Conservation (phyloP, 1,140 invertebrate species). For the Acromyrmex echinatior region DNA sequence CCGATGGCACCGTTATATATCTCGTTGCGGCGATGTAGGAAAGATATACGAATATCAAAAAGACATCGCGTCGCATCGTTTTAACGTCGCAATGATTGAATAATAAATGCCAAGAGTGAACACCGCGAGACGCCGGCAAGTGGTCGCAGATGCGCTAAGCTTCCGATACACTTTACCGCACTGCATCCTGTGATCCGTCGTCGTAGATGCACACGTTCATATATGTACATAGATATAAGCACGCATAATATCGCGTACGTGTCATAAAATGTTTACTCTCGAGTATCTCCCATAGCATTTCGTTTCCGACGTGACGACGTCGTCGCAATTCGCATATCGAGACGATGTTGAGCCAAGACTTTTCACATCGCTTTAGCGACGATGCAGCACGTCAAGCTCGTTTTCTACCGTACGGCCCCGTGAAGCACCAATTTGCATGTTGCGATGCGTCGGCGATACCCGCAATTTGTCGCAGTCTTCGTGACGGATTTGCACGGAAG, state of each 20-base stretch:
- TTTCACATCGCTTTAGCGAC: neutral
- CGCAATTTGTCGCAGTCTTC: conserved; percentile 37
- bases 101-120: conserved; percentile 80
- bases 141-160: conserved; percentile 81
- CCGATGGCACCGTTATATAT: conserved; percentile 7
- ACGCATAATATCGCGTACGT: conserved; percentile 60
- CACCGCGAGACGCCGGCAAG: conserved; percentile 75
- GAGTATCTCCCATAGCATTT: conserved; percentile 57
- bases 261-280: conserved; percentile 64
- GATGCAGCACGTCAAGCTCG: neutral
- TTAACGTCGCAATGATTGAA: conserved; percentile 77
- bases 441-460: neutral
- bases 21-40: conserved; percentile 3
- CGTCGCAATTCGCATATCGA: conserved; percentile 5
- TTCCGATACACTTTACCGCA: conserved; percentile 82
- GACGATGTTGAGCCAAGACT: neutral
- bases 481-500: conserved; percentile 2
- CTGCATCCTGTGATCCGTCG: conserved; percentile 69
- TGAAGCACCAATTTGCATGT: conserved; percentile 23
- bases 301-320: conserved; percentile 48
- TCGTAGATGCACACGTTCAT: conserved; percentile 4
- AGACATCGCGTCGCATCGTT: conserved; percentile 31
- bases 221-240: neutral
- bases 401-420: neutral
- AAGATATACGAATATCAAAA: conserved; percentile 13